phyloP scores from a whole-genome alignment of 2,797 vertebrate species.

The Sebastes diploproa region DNA sequence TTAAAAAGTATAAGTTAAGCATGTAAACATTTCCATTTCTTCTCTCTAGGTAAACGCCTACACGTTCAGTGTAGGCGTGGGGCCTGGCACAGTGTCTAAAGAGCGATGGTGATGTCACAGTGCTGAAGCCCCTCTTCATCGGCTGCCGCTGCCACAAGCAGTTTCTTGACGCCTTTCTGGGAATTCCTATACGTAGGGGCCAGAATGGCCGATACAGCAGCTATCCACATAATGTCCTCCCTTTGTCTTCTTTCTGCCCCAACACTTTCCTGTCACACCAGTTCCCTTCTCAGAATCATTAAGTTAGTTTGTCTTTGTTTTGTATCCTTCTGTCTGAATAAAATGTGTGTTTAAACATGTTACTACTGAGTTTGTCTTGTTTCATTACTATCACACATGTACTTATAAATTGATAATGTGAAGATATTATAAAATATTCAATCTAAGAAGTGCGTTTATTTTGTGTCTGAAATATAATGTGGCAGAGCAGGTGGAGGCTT shows the following conservation, averaged over 20 bases:
- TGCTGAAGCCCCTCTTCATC: slow-evolving; percentile 64
- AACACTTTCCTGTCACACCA: background rate
- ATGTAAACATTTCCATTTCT: background rate
- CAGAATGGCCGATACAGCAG: slow-evolving; percentile 85
- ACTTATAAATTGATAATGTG: background rate
- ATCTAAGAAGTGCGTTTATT: background rate
- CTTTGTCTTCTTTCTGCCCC: background rate
- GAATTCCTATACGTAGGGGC: slow-evolving; percentile 91
- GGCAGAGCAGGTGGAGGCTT: background rate
- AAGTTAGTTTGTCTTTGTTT: slow-evolving; percentile 33
- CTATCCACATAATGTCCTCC: slow-evolving; percentile 27
- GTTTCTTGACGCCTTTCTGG: slow-evolving; percentile 89
- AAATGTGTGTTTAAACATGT: slow-evolving; percentile 33
- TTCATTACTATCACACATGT: background rate
- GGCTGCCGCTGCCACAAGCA: slow-evolving; percentile 86
- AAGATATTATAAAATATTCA: background rate
- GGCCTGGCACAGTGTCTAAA: slow-evolving; percentile 64
- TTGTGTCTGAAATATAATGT: background rate
- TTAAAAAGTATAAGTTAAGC: background rate
- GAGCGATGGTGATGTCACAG: slow-evolving; percentile 2
- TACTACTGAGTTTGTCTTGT: background rate
- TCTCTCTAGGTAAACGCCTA: slow-evolving; percentile 91
- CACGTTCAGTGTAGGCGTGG: slow-evolving; percentile 85
- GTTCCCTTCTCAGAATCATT: background rate
- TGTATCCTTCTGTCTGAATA: slow-evolving; percentile 55